These are phyloP conservation scores for Pantala flavescens DNA, from an alignment of 1,140 invertebrate genomes.

Conservation along the genomic window DNA sequence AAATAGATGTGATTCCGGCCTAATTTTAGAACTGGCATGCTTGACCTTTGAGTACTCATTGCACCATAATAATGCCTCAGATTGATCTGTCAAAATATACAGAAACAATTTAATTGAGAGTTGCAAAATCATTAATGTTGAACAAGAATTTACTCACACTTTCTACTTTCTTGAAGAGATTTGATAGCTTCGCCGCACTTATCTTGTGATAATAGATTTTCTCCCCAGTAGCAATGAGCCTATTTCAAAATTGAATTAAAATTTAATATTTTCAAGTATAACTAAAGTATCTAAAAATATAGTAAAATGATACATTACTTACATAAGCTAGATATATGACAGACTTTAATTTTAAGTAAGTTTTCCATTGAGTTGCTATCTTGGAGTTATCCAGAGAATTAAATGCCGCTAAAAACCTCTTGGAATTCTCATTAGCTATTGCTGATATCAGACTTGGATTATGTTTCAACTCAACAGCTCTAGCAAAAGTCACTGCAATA, in stretches of 20 bases:
- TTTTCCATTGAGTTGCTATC: constrained; percentile 51
- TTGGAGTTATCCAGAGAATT: constrained; percentile 47
- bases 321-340: constrained; percentile 55
- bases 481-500: constrained; percentile 51
- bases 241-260: constrained; percentile 29
- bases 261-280: constrained; percentile 11
- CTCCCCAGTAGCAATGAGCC: constrained; percentile 57
- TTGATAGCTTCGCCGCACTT: constrained; percentile 61
- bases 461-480: constrained; percentile 62
- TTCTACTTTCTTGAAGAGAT: constrained; percentile 50
- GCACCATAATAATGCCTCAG: constrained; percentile 42
- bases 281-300: background rate
- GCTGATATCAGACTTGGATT: constrained; percentile 50
- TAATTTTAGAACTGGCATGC: constrained; percentile 47
- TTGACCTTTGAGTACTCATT: constrained; percentile 50
- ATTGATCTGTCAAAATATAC: constrained; percentile 35
- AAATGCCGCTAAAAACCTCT: constrained; percentile 50
- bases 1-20: constrained; percentile 54
- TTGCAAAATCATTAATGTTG: background rate
- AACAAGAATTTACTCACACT: constrained; percentile 31
- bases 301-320: constrained; percentile 28
- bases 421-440: constrained; percentile 54
- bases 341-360: constrained; percentile 55
- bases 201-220: constrained; percentile 51
- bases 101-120: background rate